Conservation (phyloP, 37 sponge, comb jelly and placozoan species). For the Tethya wilhelma region DNA sequence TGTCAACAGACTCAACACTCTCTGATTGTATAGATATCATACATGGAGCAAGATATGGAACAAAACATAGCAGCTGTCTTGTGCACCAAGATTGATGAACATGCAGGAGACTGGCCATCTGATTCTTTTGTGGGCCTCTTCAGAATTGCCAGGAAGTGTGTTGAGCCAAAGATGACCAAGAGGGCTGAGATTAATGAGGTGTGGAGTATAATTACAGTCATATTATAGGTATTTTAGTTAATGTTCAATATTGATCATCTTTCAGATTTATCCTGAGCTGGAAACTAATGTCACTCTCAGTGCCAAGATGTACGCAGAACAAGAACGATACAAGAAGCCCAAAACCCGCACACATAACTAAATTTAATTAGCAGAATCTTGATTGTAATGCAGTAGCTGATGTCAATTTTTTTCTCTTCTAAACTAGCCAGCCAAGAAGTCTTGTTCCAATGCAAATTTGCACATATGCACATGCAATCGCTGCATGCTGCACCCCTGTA, state of each 20-base stretch:
- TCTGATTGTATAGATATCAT: slow-evolving; percentile 41
- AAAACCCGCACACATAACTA: slow-evolving; percentile 10
- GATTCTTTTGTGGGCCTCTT: slow-evolving; percentile 61
- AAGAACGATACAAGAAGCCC: slow-evolving; percentile 35
- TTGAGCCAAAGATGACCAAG: slow-evolving; percentile 35
- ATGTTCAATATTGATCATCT: not conserved
- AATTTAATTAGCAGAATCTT: not conserved
- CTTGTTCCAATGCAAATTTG: too few species aligned
- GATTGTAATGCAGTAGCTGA: too few species aligned
- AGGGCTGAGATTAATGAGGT: slow-evolving; percentile 61
- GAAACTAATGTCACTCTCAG: slow-evolving; percentile 43
- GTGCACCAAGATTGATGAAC: slow-evolving; percentile 64
- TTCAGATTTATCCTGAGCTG: slow-evolving; percentile 53
- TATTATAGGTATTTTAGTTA: not conserved
- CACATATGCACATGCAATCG: too few species aligned
- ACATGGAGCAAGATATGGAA: slow-evolving; percentile 67
- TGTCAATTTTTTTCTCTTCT: too few species aligned
- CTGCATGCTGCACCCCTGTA: too few species aligned
- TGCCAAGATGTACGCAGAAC: slow-evolving; percentile 45
- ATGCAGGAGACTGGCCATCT: slow-evolving; percentile 82
- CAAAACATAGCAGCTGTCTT: slow-evolving; percentile 20
- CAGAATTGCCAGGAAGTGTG: slow-evolving; percentile 55
- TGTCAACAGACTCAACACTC: not conserved
- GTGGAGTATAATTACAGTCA: not conserved
- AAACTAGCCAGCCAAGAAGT: too few species aligned